These are phyloP conservation scores for Oryzias dopingdopingensis DNA, from an alignment of 2,797 vertebrate species.

Conservation along the genomic window DNA sequence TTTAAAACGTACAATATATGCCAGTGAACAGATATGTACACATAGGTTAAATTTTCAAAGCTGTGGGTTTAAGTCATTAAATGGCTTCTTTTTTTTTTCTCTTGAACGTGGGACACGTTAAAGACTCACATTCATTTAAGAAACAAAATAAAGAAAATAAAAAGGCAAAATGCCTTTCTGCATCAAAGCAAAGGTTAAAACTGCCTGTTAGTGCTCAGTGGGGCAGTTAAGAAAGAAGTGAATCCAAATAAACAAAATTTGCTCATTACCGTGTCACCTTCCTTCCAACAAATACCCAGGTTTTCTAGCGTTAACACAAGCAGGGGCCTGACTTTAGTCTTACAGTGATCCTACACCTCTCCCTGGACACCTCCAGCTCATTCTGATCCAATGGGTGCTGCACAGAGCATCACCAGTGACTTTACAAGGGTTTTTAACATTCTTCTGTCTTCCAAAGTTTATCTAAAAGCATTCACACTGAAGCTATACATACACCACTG, in stretches of 20 bases:
- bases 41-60: conserved; percentile 83
- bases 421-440: conserved; percentile 76
- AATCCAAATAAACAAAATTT: conserved; percentile 59
- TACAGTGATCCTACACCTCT: conserved; percentile 77
- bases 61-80: conserved; percentile 84
- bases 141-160: conserved; percentile 65
- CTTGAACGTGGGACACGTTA: conserved; percentile 79
- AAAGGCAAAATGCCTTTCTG: conserved; percentile 77
- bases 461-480: conserved; percentile 76
- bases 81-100: conserved; percentile 82
- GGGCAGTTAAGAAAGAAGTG: conserved; percentile 72
- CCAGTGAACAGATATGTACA: conserved; percentile 86
- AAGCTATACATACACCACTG: conserved; percentile 76
- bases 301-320: conserved; percentile 59
- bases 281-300: conserved; percentile 50
- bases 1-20: conserved; percentile 82
- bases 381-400: conserved; percentile 51
- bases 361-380: conserved; percentile 44
- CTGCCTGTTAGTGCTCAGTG: conserved; percentile 79
- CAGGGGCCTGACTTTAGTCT: conserved; percentile 63
- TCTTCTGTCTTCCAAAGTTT: conserved; percentile 82
- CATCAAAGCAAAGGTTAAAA: conserved; percentile 72
- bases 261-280: conserved; percentile 56
- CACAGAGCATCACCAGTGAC: conserved; percentile 71
- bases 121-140: conserved; percentile 78